Evolutionary conservation across 2,888 invertebrate genomes (phyloP).

Genomic region (Corbicula japonica): DNA sequence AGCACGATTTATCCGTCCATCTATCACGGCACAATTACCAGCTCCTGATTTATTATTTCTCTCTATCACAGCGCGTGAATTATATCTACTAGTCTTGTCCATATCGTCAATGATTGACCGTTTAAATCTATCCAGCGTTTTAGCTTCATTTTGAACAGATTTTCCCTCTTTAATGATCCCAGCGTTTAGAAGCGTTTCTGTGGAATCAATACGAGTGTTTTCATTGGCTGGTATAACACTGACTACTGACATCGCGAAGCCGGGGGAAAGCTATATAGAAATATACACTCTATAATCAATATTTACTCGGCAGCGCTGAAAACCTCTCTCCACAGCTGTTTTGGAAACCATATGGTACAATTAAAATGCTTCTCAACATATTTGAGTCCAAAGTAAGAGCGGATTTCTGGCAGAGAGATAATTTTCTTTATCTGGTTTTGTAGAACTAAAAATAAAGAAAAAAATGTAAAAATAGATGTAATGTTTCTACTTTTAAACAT

Average conservation of each 20-base stretch:
- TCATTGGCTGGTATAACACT: conserved; percentile 82
- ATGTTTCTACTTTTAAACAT: too few relatives aligned
- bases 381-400: too few relatives aligned
- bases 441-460: too few relatives aligned
- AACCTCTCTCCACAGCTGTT: conserved; percentile 30
- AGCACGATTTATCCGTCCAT: conserved; percentile 81
- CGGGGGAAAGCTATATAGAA: conserved; percentile 9
- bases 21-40: conserved; percentile 63
- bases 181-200: conserved; percentile 74
- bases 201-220: conserved; percentile 83
- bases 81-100: conserved; percentile 58
- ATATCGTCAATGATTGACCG: conserved; percentile 58
- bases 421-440: too few relatives aligned
- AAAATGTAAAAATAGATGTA: too few relatives aligned
- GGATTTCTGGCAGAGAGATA: too few relatives aligned
- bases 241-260: conserved; percentile 80
- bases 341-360: conserved; percentile 26
- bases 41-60: conserved; percentile 54
- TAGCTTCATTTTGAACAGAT: conserved; percentile 40
- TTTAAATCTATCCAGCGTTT: conserved; percentile 37
- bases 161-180: conserved; percentile 44
- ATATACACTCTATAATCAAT: conserved; percentile 35
- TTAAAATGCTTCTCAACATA: conserved; percentile 22
- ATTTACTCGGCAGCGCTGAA: conserved; percentile 36
- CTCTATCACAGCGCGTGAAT: conserved; percentile 50